Conservation (phyloP, 2,888 invertebrate genomes). For the Gibbula magus region DNA sequence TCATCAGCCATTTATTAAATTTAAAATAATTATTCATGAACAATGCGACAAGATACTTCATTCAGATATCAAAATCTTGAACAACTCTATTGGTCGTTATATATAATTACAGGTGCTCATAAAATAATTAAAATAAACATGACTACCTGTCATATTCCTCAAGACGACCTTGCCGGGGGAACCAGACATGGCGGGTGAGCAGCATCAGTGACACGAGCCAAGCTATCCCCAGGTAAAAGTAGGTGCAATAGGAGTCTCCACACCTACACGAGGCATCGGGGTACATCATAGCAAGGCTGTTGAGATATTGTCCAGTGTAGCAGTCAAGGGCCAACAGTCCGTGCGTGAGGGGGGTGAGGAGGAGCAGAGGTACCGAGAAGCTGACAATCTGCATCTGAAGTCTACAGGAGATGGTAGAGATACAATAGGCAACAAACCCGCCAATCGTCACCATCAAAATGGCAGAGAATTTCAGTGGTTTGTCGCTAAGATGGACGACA, state of each 20-base stretch:
- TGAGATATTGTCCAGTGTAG: not conserved
- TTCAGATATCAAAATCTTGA: too few relatives aligned
- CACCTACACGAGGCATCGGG: not conserved
- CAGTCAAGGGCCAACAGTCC: conserved; percentile 40
- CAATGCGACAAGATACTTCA: too few relatives aligned
- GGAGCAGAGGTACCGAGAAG: conserved; percentile 73
- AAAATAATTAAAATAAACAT: not conserved
- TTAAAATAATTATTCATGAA: too few relatives aligned
- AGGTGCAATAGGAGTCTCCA: conserved; percentile 16
- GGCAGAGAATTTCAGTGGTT: not conserved
- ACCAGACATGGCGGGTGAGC: conserved; percentile 70
- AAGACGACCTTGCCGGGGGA: conserved; percentile 63
- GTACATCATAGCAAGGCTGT: not conserved
- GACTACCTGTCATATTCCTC: conserved; percentile 65
- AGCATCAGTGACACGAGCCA: conserved; percentile 68
- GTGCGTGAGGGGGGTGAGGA: conserved; percentile 72
- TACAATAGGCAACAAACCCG: conserved; percentile 70
- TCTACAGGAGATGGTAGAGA: conserved; percentile 77
- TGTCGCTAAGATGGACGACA: too few relatives aligned
- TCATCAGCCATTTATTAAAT: too few relatives aligned
- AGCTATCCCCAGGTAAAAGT: conserved; percentile 38
- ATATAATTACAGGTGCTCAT: too few relatives aligned
- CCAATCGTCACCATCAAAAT: conserved; percentile 4
- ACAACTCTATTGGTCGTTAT: too few relatives aligned
- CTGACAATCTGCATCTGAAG: conserved; percentile 75